phyloP scores from a whole-genome alignment of 2,888 invertebrate species.

The Xanthorhoe designata region DNA sequence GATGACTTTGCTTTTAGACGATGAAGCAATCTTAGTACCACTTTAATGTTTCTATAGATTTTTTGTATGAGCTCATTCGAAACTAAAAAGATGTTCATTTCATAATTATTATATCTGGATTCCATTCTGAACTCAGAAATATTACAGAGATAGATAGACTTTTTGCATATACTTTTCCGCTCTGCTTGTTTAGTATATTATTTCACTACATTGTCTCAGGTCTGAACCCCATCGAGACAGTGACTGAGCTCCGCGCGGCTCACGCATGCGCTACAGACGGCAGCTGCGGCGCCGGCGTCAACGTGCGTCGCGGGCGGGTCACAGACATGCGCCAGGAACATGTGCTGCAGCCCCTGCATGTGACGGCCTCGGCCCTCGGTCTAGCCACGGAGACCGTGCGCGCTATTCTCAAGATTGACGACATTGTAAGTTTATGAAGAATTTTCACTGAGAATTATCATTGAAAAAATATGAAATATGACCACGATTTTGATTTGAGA shows the following conservation, averaged over 20 bases:
- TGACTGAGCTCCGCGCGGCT: constrained; percentile 97
- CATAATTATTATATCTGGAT: no score
- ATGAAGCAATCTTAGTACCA: neutral
- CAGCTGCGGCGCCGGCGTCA: constrained; percentile 96
- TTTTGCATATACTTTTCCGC: no score
- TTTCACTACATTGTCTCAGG: constrained; percentile 82
- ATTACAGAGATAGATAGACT: no score
- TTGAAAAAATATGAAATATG: no score
- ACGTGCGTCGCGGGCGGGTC: constrained; percentile 97
- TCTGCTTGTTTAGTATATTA: no score
- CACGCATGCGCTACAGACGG: constrained; percentile 91
- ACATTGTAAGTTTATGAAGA: constrained; percentile 91
- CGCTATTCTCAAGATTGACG: constrained; percentile 99
- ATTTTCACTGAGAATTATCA: neutral
- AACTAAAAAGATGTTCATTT: no score
- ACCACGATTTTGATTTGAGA: no score
- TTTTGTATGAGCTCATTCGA: no score
- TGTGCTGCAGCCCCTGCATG: constrained; percentile 98
- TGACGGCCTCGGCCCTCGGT: constrained; percentile 96
- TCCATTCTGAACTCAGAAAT: no score
- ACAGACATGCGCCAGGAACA: constrained; percentile 98
- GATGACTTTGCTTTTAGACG: neutral
- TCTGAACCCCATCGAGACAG: constrained; percentile 96
- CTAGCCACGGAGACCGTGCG: constrained; percentile 98
- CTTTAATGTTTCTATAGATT: no score